phyloP scores from a whole-genome alignment of 2,113 vertebrate species.

The Jacana jacana region DNA sequence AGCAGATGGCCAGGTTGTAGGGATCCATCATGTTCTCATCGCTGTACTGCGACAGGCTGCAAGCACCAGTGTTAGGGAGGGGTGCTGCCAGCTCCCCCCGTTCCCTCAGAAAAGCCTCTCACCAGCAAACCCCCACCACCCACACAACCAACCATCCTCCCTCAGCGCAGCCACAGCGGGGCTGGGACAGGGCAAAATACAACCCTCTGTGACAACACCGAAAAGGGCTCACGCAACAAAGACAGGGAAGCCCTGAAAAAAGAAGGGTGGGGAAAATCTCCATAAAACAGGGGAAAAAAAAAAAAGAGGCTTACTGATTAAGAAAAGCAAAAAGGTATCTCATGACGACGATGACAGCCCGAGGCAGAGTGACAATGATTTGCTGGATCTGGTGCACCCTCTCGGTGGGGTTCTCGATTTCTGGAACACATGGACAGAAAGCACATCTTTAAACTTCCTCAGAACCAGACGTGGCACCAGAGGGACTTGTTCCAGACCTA shows the following conservation, averaged over 20 bases:
- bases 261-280: not conserved
- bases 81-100: fast-evolving
- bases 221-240: not conserved
- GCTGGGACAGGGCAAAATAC: not conserved
- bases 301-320: constrained; percentile 87
- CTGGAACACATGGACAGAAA: constrained; percentile 75
- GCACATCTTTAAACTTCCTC: not conserved
- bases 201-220: not conserved
- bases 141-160: no score
- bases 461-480: not conserved
- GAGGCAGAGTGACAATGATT: constrained; percentile 87
- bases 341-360: constrained; percentile 94
- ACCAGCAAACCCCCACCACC: not conserved
- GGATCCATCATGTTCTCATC: constrained; percentile 99
- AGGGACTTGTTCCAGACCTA: not conserved
- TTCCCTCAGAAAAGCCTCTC: not conserved
- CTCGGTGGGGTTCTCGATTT: constrained; percentile 87
- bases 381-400: constrained; percentile 95
- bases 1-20: constrained; percentile 99
- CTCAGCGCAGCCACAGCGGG: fast-evolving
- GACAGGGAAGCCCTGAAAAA: not conserved
- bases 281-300: not conserved
- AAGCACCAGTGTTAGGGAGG: not conserved
- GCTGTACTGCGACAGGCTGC: constrained; percentile 94
- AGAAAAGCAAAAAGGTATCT: constrained; percentile 98